Evolutionary conservation across 2,113 vertebrate species (phyloP), one percentile per base, ranked within the genome.

Genomic region (Salvelinus sp.): DNA sequence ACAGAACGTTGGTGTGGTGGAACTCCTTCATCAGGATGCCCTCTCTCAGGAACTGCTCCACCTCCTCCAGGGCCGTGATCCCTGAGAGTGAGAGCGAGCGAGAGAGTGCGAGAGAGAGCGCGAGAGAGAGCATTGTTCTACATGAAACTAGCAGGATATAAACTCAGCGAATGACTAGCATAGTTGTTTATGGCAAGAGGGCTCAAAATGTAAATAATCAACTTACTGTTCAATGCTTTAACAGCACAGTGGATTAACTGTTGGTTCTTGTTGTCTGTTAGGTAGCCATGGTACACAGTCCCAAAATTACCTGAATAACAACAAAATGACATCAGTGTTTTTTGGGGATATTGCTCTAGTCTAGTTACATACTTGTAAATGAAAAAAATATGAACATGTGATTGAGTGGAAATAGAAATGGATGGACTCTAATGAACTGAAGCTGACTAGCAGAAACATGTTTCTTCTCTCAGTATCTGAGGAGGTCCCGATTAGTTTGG

Each of bases 21-120:
- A 99, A 97, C 16, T 91, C 94, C 69, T 97, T 97, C 98, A 99
- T 99, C 71, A 99, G 94, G 84, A 99, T 95, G 16, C 98, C 98
- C 81, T 98, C 97, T 0, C 94, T 93, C 69, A 99, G 92, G 88
- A 99, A 98, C 85, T 96, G 96, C 77, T 99, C 96, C 74, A 98
- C 97, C 72, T 98, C 96, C 66, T 92, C 94, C 28, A 96, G 75
- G n/a, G 98, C 96, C 0, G 96, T 96, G 87, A 98, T 98, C 73
- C 96, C 96, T 97, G 82, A 0, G 0, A 0, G 73, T 3, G 16
- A 54, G 12, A 54, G 14, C 16, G 48, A 20, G 28, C 2, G 28
- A 38, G 10, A 27, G 7, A 38, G 6, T 1, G 33, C 33, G 33
- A 6, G 33, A 38, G 30, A 33, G 30, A 33, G 30, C 30, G 30